Evolutionary conservation across 2,888 invertebrate species (phyloP), one percentile per base, ranked within the genome.

Genomic region (Phaonia tiefii): DNA sequence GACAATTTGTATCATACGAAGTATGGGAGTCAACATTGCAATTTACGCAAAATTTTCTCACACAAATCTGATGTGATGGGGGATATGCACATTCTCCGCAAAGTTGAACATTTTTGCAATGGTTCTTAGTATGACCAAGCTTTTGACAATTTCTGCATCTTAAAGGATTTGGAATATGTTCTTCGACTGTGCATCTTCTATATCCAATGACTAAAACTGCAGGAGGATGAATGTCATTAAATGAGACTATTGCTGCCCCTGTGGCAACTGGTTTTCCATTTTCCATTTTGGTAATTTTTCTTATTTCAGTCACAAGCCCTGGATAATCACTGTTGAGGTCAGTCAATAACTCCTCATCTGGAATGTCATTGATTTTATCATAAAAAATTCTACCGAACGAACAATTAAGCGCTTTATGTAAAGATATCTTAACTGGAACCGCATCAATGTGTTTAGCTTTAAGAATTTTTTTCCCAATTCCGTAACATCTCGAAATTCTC

Each of bases 1-100:
- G 77, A 8, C 80, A 78, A 0, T 67, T 15, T 4, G 77, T 46
- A 10, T 79, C 73, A 39, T 71, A 63, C 7, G 80, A 79, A 7
- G 75, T 49, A 42, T 83, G 79, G 10, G 37, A 72, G 15, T 83
- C 83, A 20, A 46, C 69, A 17, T 83, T 54, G 39, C 78, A 83
- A 42, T 80, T 84, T 3, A 54, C 54, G 10, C 54, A 54, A 22
- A 54, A 60, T 39, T 60, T 60, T 1, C 60, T 31, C 1, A 31
- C 25, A 8, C 58, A 58, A 13, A 37, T n/a, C 2, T 1, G 1
- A 17, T 31, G 58, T 37, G 5, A 7, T 25, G n/a, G 17, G 8
- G 74, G 63, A n/a, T 54, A 13, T 1, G 60, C 78, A 22, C 66
- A 54, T 4, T 20, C 25, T 8, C 22, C 13, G 13, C 54, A 54